Base-by-base conservation (phyloP, 2,888 invertebrate genomes). In the Geophilus truncorum region DNA sequence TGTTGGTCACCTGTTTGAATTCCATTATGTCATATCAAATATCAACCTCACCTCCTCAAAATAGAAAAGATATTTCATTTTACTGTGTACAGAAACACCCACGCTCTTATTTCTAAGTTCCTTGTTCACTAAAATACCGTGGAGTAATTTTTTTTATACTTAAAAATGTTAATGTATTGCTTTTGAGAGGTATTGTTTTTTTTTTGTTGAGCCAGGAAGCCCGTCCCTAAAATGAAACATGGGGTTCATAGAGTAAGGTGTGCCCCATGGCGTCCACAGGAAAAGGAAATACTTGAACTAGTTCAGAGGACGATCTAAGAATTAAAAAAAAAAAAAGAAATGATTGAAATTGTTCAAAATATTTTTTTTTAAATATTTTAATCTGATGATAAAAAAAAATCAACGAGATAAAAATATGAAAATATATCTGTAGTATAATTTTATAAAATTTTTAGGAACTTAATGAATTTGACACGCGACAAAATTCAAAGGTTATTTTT, bases 241-340 rank as follows among this genome's bases (percentile, higher is more conserved):
- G 62, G 62, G 62, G 62, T 62, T 62, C 62, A 62, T 62, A 10
- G 62, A 62, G 62, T 62, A 62, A 62, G 62, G 62, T 62, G 62
- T 62, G 62, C 12, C 62, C 23, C 62, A 25, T 62, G 62, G 62
- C 23, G 62, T 62, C 28, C 28, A 28, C 62, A 62, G 62, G 62
- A 62, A 62, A 62, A 23, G 62, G 62, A 62, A 62, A 62, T 62
- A 62, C 62, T 62, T 62, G 25, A 15, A 62, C 28, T 62, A 28
- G 62, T 62, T 62, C 62, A 62, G 62, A 62, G n/a, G n/a, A n/a
- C n/a, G n/a, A n/a, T n/a, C n/a, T n/a, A n/a, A 45, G 25, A 62
- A 15, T 62, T 25, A 45, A 3, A 18, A 1, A 3, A 1, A 45
- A 45, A 45, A 45, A 45, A 45, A 15, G 15, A n/a, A 45, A 45